Evolutionary conservation across 2,888 invertebrate species (phyloP).

Genomic region (Sarcophaga subvicina): DNA sequence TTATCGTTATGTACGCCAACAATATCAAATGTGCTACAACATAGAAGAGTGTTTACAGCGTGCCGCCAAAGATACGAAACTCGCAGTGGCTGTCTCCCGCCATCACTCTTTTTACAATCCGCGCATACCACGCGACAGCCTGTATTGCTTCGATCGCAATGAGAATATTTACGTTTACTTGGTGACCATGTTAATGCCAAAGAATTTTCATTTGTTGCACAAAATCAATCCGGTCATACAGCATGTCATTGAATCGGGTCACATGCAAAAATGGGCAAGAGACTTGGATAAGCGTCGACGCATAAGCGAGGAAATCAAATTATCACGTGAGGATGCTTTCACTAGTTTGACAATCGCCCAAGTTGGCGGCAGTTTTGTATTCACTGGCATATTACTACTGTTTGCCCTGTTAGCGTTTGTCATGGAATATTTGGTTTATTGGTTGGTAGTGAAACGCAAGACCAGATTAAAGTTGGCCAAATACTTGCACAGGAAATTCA

Average conservation of each 20-base stretch:
- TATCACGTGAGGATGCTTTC: slow-evolving; percentile 71
- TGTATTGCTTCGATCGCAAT: slow-evolving; percentile 79
- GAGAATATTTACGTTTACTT: slow-evolving; percentile 80
- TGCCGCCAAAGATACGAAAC: slow-evolving; percentile 73
- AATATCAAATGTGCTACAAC: slow-evolving; percentile 78
- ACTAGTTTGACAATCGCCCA: slow-evolving; percentile 74
- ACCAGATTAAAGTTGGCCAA: slow-evolving; percentile 72
- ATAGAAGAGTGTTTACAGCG: slow-evolving; percentile 78
- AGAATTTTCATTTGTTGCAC: slow-evolving; percentile 78
- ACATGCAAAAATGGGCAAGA: slow-evolving; percentile 80
- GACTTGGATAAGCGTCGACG: slow-evolving; percentile 77
- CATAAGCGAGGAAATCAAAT: slow-evolving; percentile 74
- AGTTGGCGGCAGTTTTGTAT: slow-evolving; percentile 75
- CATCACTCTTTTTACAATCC: slow-evolving; percentile 79
- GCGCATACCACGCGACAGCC: slow-evolving; percentile 75
- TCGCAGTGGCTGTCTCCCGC: slow-evolving; percentile 79
- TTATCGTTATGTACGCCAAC: slow-evolving; percentile 77
- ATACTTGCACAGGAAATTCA: slow-evolving; percentile 72
- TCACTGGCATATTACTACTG: slow-evolving; percentile 70
- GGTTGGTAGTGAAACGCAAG: slow-evolving; percentile 68
- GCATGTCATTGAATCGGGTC: slow-evolving; percentile 79
- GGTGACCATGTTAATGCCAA: slow-evolving; percentile 78
- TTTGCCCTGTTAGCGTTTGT: slow-evolving; percentile 71
- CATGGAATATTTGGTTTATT: slow-evolving; percentile 72
- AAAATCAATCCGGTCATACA: slow-evolving; percentile 79